A percentile compares a stretch with the other conserved stretches of the same genome.
phyloP scores from a whole-genome alignment of 2,888 invertebrate species.

The Drosophila kambysellisi region DNA sequence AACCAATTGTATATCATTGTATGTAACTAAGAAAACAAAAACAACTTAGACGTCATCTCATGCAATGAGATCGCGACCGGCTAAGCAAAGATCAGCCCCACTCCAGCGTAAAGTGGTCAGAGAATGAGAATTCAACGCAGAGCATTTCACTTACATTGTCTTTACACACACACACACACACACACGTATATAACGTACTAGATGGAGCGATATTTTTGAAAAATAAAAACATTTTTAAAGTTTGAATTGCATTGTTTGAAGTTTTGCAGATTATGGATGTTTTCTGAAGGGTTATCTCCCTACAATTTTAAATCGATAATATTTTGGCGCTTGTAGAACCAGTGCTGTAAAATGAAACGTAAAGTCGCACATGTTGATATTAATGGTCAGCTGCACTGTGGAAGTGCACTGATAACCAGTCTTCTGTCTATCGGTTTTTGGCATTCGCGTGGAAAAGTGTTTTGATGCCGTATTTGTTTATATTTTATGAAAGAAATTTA shows the following conservation, averaged over 20 bases:
- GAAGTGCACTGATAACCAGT: background rate
- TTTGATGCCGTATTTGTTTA: constrained; percentile 30
- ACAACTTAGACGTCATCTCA: constrained; percentile 56
- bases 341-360: constrained; percentile 11
- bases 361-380: background rate
- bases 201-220: constrained; percentile 76
- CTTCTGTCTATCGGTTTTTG: background rate
- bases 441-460: constrained; percentile 7
- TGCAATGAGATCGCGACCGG: constrained; percentile 61
- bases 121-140: constrained; percentile 62
- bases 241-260: constrained; percentile 48
- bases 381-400: background rate
- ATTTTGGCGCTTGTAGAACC: background rate
- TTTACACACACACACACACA: constrained; percentile 54
- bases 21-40: constrained; percentile 53
- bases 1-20: constrained; percentile 67
- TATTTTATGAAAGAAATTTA: constrained; percentile 34
- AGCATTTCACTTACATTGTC: constrained; percentile 72
- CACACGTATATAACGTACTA: constrained; percentile 60
- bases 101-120: constrained; percentile 54
- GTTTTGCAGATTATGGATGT: background rate
- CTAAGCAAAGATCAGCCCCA: constrained; percentile 31
- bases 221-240: constrained; percentile 75
- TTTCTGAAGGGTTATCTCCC: too few species aligned
- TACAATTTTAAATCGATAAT: background rate